These are phyloP conservation scores for Urocitellus parryii DNA, from an alignment of 2,113 vertebrate genomes.

Conservation along the genomic window DNA sequence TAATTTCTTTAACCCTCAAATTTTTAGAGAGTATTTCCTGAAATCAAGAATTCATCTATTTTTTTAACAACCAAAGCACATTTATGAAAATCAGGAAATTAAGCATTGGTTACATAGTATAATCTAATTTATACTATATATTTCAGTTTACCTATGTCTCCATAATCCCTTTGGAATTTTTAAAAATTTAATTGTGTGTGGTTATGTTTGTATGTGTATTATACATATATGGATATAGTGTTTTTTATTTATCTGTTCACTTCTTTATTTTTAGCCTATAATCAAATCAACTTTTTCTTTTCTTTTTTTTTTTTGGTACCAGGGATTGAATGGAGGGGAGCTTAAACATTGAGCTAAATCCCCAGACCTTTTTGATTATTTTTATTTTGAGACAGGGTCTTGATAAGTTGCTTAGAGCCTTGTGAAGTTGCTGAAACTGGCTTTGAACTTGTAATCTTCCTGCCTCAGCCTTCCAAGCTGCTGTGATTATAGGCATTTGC, in stretches of 20 bases:
- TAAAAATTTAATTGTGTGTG: neutral
- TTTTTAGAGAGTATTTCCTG: neutral
- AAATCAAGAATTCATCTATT: neutral
- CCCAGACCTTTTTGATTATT: too few relatives aligned
- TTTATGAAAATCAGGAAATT: neutral
- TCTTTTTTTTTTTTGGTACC: too few relatives aligned
- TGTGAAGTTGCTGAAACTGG: too few relatives aligned
- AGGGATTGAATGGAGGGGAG: too few relatives aligned
- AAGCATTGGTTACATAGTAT: neutral
- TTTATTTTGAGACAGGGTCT: too few relatives aligned
- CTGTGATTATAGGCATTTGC: too few relatives aligned
- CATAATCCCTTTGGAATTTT: neutral
- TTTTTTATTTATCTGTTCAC: neutral
- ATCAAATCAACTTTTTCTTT: neutral
- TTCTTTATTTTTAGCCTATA: neutral
- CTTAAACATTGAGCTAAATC: too few relatives aligned
- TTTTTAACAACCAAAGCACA: neutral
- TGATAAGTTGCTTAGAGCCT: too few relatives aligned
- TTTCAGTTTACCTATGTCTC: neutral
- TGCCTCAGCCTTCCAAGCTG: too few relatives aligned
- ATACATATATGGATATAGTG: neutral
- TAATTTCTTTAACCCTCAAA: neutral
- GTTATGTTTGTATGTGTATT: neutral
- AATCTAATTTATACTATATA: neutral
- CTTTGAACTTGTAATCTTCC: too few relatives aligned